Evolutionary conservation across 2,113 vertebrate species (phyloP).

Genomic region (Epinephelus cyanopodus): DNA sequence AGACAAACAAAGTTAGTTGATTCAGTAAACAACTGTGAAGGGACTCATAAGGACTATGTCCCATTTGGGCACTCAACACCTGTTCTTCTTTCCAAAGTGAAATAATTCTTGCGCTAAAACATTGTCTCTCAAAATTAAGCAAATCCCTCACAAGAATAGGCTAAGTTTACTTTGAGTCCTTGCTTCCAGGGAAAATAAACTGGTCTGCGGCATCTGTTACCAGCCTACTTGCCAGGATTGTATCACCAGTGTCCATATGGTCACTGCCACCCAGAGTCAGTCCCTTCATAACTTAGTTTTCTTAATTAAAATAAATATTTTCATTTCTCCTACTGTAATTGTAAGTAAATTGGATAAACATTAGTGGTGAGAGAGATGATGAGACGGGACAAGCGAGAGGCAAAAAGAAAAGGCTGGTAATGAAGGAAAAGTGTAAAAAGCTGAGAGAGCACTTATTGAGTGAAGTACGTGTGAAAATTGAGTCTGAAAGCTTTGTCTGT

Average conservation of each 20-base stretch:
- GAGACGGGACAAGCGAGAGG: conserved; percentile 48
- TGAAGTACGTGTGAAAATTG: conserved; percentile 71
- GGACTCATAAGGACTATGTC: conserved; percentile 41
- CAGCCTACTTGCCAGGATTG: conserved; percentile 61
- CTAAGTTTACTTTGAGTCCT: conserved; percentile 63
- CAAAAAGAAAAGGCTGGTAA: conserved; percentile 56
- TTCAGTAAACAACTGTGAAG: conserved; percentile 59
- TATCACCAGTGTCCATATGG: conserved; percentile 77
- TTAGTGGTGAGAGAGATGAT: conserved; percentile 34
- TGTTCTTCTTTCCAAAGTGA: conserved; percentile 56
- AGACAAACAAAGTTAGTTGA: conserved; percentile 56
- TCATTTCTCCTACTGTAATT: conserved; percentile 57
- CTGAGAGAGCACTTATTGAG: conserved; percentile 70
- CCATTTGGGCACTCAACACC: conserved; percentile 61
- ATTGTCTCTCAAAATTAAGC: conserved; percentile 59
- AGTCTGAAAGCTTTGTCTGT: conserved; percentile 72
- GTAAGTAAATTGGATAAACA: conserved; percentile 62
- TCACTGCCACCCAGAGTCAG: conserved; percentile 68
- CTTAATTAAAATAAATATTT: conserved; percentile 77
- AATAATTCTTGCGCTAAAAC: conserved; percentile 49
- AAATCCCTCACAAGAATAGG: conserved; percentile 59
- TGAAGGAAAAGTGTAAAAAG: conserved; percentile 66
- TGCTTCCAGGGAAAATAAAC: conserved; percentile 70
- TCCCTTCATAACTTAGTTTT: conserved; percentile 64
- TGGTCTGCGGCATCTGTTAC: conserved; percentile 75